Evolutionary conservation across 2,797 vertebrate genomes (phyloP), one percentile per base, ranked within the genome.

Genomic region (Halcyon leucocephala): DNA sequence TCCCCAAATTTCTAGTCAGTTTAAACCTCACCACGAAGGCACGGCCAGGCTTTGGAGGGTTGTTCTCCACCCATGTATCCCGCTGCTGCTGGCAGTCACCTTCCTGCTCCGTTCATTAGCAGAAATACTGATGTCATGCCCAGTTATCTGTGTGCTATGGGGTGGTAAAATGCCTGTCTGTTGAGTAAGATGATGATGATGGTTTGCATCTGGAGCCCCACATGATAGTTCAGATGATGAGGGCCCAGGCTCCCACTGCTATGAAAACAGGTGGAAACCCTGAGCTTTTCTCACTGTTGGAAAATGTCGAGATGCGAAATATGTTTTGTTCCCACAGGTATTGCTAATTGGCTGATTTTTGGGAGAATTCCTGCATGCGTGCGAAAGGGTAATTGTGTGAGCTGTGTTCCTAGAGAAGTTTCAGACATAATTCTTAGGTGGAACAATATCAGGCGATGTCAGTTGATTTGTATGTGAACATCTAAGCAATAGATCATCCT

Each of bases 401-500:
- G 61, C 48, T 18, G 8, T 81, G 60, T 66, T 88, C 42, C 80
- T 78, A n/a, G 72, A 35, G 70, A 86, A 78, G 24, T 74, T 81
- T 66, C 67, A 48, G 72, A 11, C 12, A 5, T 83, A 81, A 81
- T 80, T 96, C 76, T 69, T 83, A 39, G 24, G 35, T 69, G 80
- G 86, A 92, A 67, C 69, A 90, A 1, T 70, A 66, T 77, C 80
- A 66, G 64, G 48, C 39, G 17, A 12, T 71, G 54, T 70, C 57
- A n/a, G 19, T 48, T 90, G 79, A 78, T 93, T 83, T 92, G 83
- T 81, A 19, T 58, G 26, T 81, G 65, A 61, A 31, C 61, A 66
- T 78, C 60, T 51, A 70, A 90, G 60, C 73, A 86, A 51, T 73
- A 70, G 69, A 81, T 90, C 65, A 58, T 74, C 42, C n/a, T 93